These are phyloP conservation scores for Axis porcinus DNA, from an alignment of 2,113 vertebrate genomes.

Conservation along the genomic window DNA sequence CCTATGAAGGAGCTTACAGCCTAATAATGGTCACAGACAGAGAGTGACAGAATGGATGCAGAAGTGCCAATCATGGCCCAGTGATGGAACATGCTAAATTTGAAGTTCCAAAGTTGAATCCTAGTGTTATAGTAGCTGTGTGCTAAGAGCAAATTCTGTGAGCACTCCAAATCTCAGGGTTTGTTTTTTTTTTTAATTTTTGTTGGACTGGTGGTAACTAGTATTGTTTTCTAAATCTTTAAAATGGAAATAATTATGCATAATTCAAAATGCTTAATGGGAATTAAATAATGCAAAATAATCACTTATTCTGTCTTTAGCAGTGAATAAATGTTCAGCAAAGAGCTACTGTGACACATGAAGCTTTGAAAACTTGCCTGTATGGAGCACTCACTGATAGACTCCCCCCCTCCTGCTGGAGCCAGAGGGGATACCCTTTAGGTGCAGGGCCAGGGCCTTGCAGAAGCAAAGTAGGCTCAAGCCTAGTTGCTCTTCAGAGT, in stretches of 20 bases:
- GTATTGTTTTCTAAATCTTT: background rate
- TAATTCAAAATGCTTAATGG: background rate
- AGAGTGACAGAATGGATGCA: too few species aligned
- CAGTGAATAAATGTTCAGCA: background rate
- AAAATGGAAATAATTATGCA: background rate
- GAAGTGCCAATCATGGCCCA: rapidly evolving
- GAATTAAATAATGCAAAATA: background rate
- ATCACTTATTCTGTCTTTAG: background rate
- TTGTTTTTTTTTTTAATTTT: background rate
- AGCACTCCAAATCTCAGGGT: background rate
- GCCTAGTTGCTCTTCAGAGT: background rate
- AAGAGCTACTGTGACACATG: background rate
- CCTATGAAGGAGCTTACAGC: background rate
- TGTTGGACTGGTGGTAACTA: background rate
- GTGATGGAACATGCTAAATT: rapidly evolving
- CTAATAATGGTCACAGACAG: background rate
- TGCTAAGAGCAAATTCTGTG: background rate
- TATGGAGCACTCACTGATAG: background rate
- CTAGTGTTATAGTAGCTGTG: background rate
- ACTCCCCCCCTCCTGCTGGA: background rate
- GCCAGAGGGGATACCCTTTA: too few species aligned
- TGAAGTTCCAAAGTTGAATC: background rate
- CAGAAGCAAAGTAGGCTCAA: background rate
- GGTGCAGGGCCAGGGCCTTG: background rate
- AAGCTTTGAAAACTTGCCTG: background rate